A percentile compares a stretch with the other conserved stretches of the same genome.
Conservation (phyloP, 1,140 invertebrate genomes). For the Anastatus disparis region DNA sequence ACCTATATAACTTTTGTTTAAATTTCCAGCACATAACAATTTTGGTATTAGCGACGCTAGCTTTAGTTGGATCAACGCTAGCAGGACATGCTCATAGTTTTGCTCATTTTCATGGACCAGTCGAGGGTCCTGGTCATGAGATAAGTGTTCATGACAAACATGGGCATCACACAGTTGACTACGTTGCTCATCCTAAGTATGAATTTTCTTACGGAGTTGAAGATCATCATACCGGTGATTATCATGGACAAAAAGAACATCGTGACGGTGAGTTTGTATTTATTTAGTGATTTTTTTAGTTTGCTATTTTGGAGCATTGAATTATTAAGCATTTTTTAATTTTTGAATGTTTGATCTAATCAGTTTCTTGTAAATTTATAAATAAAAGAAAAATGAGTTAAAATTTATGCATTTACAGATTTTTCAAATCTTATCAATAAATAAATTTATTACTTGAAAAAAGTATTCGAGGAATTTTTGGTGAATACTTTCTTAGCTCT, state of each 20-base stretch:
- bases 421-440: too few relatives aligned
- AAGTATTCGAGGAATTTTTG: too few relatives aligned
- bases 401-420: too few relatives aligned
- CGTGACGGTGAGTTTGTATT: constrained; percentile 67
- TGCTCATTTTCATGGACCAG: constrained; percentile 61
- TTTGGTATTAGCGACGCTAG: constrained; percentile 50
- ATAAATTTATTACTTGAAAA: too few relatives aligned
- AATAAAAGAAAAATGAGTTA: too few relatives aligned
- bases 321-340: too few relatives aligned
- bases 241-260: constrained; percentile 68
- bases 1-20: neutral
- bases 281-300: too few relatives aligned
- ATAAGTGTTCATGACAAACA: constrained; percentile 56
- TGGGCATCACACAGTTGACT: constrained; percentile 57
- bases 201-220: constrained; percentile 67
- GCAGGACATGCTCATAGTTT: constrained; percentile 62
- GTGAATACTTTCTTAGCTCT: too few relatives aligned
- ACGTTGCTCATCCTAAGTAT: constrained; percentile 66
- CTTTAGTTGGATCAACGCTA: constrained; percentile 46
- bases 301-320: too few relatives aligned
- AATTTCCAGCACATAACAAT: constrained; percentile 48
- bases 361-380: too few relatives aligned
- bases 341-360: too few relatives aligned
- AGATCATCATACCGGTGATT: constrained; percentile 68
- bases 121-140: constrained; percentile 57